Conservation (phyloP, 2,888 invertebrate species). For the Ectemnius continuus region DNA sequence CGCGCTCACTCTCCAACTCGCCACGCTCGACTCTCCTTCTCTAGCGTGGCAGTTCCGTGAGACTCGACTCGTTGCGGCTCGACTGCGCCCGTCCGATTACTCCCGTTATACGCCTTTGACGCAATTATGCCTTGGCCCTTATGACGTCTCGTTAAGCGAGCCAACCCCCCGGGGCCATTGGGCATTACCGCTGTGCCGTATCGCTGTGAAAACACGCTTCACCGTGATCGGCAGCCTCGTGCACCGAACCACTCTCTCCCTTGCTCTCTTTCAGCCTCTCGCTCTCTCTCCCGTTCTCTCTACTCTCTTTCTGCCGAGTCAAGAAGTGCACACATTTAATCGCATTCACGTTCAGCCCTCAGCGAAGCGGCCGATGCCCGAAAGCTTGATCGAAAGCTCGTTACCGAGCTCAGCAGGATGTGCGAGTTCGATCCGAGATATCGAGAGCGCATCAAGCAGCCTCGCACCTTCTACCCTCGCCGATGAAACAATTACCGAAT, state of each 20-base stretch:
- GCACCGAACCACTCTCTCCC: too few relatives aligned
- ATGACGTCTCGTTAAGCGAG: slow-evolving; percentile 66
- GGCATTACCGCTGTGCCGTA: slow-evolving; percentile 45
- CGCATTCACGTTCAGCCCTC: background rate
- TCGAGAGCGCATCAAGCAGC: background rate
- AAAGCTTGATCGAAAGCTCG: slow-evolving; percentile 3
- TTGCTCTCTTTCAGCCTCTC: too few relatives aligned
- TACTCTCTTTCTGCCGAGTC: background rate
- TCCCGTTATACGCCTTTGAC: slow-evolving; percentile 67
- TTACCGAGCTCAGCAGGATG: background rate
- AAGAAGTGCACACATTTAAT: slow-evolving; percentile 3
- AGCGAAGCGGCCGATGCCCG: background rate
- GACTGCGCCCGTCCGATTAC: slow-evolving; percentile 59
- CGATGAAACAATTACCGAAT: too few relatives aligned
- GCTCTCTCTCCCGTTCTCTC: background rate
- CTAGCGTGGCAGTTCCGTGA: slow-evolving; percentile 17
- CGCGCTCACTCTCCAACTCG: background rate
- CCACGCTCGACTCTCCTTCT: slow-evolving; percentile 19
- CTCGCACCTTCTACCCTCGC: too few relatives aligned
- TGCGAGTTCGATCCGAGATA: slow-evolving; percentile 2
- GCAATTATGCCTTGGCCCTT: slow-evolving; percentile 66
- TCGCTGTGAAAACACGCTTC: slow-evolving; percentile 29
- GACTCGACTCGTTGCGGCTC: slow-evolving; percentile 39
- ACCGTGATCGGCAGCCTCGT: slow-evolving; percentile 35
- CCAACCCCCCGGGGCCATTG: slow-evolving; percentile 48